These are phyloP conservation scores for Dendrolimus kikuchii DNA, from an alignment of 1,140 invertebrate species.

Conservation along the genomic window DNA sequence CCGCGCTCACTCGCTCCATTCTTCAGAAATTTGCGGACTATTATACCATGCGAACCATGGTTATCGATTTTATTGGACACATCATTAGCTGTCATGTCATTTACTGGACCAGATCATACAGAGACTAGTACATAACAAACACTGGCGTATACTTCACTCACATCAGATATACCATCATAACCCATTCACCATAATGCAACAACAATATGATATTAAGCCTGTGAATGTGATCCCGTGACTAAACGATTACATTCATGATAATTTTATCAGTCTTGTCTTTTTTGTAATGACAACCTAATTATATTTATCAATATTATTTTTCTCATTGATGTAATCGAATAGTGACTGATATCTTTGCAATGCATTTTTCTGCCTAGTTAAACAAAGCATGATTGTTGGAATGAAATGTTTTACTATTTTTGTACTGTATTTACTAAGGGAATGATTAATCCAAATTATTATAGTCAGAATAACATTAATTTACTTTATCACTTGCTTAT, in stretches of 20 bases:
- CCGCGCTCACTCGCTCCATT: conserved; percentile 29
- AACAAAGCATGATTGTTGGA: conserved; percentile 36
- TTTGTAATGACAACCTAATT: conserved; percentile 2
- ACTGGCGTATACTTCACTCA: conserved; percentile 67
- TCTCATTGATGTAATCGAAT: conserved; percentile 29
- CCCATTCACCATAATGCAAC: conserved; percentile 47
- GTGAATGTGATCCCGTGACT: conserved; percentile 52
- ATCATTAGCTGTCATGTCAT: conserved; percentile 59
- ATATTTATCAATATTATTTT: neutral
- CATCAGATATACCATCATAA: conserved; percentile 50
- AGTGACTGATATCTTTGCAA: conserved; percentile 20
- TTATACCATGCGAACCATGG: conserved; percentile 3
- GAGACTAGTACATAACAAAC: conserved; percentile 57
- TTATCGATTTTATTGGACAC: conserved; percentile 24
- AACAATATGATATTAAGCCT: conserved; percentile 41
- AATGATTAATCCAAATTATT: too few relatives aligned
- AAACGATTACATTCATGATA: conserved; percentile 33
- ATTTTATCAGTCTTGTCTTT: conserved; percentile 3
- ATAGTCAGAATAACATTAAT: too few relatives aligned
- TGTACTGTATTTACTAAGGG: too few relatives aligned
- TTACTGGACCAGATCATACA: conserved; percentile 58
- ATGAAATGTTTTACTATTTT: neutral
- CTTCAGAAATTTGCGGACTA: conserved; percentile 15
- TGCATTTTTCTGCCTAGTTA: conserved; percentile 36
- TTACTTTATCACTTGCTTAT: conserved; percentile 13